These are phyloP conservation scores for Rhagonycha lutea DNA, from an alignment of 2,888 invertebrate genomes.

Conservation along the genomic window DNA sequence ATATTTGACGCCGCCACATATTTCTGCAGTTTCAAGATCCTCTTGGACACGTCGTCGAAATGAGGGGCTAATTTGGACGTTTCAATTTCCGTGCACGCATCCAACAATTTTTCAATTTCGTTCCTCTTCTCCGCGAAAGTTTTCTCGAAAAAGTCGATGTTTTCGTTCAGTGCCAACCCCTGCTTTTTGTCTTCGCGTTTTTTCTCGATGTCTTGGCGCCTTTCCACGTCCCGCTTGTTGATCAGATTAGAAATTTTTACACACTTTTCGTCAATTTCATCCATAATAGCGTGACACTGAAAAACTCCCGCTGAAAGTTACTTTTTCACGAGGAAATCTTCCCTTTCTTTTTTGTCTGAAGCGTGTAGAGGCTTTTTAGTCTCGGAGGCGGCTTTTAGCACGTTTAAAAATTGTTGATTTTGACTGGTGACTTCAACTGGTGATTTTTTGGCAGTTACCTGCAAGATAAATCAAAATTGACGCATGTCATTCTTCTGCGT, in stretches of 20 bases:
- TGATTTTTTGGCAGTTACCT: slow-evolving; percentile 38
- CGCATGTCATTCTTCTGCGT: slow-evolving; percentile 38
- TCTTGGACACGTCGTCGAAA: slow-evolving; percentile 72
- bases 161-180: slow-evolving; percentile 66
- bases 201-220: slow-evolving; percentile 67
- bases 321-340: slow-evolving; percentile 35
- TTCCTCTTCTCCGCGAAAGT: slow-evolving; percentile 69
- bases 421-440: slow-evolving; percentile 40
- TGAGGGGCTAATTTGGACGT: slow-evolving; percentile 60
- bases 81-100: slow-evolving; percentile 55
- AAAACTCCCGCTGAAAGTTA: neutral
- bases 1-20: slow-evolving; percentile 79
- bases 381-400: slow-evolving; percentile 59
- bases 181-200: slow-evolving; percentile 67
- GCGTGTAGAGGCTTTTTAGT: slow-evolving; percentile 55
- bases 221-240: slow-evolving; percentile 64
- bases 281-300: slow-evolving; percentile 30
- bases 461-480: slow-evolving; percentile 50
- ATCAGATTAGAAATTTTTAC: slow-evolving; percentile 56
- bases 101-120: slow-evolving; percentile 66
- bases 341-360: slow-evolving; percentile 58
- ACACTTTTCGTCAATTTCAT: slow-evolving; percentile 46
- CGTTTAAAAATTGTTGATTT: slow-evolving; percentile 49
- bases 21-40: slow-evolving; percentile 76
- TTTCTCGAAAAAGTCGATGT: slow-evolving; percentile 71